Evolutionary conservation across 2,113 vertebrate genomes (phyloP), one percentile per base, ranked within the genome.

Genomic region (Jacana jacana): DNA sequence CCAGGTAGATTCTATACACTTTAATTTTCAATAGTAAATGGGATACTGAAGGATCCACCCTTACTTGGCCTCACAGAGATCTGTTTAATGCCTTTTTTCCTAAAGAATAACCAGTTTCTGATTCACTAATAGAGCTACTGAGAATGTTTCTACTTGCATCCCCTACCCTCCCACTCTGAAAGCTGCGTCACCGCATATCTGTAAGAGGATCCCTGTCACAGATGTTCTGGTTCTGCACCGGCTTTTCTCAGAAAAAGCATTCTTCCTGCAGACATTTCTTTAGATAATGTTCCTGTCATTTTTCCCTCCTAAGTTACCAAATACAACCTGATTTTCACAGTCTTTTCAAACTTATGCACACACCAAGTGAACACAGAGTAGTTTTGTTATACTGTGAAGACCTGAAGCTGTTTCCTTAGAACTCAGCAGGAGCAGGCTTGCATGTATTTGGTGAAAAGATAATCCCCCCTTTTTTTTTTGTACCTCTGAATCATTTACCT

Each of bases 141-240:
- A 84, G 94, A 94, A 66, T 81, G 83, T 72, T 96, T 85, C 87
- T 82, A 60, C 89, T 97, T 89, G 68, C 81, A 60, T 90, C 63
- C 81, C 63, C 86, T 95, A 77, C 19, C 94, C 95, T 95, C 94
- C 95, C 85, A 97, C 97, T 95, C 92, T 33, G 37, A 92, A 90
- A 92, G 91, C 91, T 79, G 71, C 94, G 89, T 95, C 93, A 89
- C 93, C 85, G 81, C 61, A 0, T 92, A 88, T 92, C 92, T 94
- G 84, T 87, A 89, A 90, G 88, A 95, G 94, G 71, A 96, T 96
- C 70, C 49, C 80, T 81, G 70, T 66, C 95, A 96, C 91, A 94
- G 95, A 97, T 97, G 85, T 94, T 97, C 94, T 84, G 46, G 70
- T 93, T 88, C 91, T 84, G 57, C 77, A 88, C 7, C 2, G 17